These are phyloP conservation scores for Eupithecia exiguata DNA, from an alignment of 2,888 invertebrate species.

Conservation along the genomic window DNA sequence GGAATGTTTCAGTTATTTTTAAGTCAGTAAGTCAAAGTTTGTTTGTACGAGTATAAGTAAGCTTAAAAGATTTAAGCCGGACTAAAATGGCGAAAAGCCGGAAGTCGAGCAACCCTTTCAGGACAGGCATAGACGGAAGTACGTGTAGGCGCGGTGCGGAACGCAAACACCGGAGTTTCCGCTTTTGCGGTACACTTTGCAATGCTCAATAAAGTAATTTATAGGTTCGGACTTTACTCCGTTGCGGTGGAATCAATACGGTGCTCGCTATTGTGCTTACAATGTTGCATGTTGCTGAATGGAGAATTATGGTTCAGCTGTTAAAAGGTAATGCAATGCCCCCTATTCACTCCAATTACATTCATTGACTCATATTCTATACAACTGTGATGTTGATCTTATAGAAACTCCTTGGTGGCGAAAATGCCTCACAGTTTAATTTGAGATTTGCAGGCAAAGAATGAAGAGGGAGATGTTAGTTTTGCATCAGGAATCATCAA, in stretches of 20 bases:
- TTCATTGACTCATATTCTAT: neutral
- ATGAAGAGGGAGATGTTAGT: neutral
- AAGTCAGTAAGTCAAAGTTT: neutral
- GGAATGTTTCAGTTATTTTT: neutral
- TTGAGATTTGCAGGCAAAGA: neutral
- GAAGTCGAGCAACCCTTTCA: slow-evolving; percentile 25
- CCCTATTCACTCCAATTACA: neutral
- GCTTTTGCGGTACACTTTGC: slow-evolving; percentile 54
- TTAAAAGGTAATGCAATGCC: neutral
- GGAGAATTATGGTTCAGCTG: slow-evolving; percentile 17
- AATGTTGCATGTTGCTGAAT: slow-evolving; percentile 34
- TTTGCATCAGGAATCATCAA: neutral
- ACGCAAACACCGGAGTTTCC: slow-evolving; percentile 69
- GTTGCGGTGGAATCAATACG: slow-evolving; percentile 41
- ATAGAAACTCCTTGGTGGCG: neutral
- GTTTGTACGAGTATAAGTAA: neutral
- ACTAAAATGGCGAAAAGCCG: slow-evolving; percentile 22
- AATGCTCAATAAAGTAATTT: slow-evolving; percentile 55
- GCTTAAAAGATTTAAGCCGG: slow-evolving; percentile 12
- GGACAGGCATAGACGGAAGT: slow-evolving; percentile 71
- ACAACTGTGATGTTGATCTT: neutral
- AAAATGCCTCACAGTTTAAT: neutral
- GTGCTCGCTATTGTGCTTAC: slow-evolving; percentile 20
- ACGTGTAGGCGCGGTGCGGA: slow-evolving; percentile 70
- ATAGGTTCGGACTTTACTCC: slow-evolving; percentile 40